Percentiles rank a stretch among this genome's conserved stretches.
Conservation (phyloP, 2,113 vertebrate species). For the Hippocampus comes region DNA sequence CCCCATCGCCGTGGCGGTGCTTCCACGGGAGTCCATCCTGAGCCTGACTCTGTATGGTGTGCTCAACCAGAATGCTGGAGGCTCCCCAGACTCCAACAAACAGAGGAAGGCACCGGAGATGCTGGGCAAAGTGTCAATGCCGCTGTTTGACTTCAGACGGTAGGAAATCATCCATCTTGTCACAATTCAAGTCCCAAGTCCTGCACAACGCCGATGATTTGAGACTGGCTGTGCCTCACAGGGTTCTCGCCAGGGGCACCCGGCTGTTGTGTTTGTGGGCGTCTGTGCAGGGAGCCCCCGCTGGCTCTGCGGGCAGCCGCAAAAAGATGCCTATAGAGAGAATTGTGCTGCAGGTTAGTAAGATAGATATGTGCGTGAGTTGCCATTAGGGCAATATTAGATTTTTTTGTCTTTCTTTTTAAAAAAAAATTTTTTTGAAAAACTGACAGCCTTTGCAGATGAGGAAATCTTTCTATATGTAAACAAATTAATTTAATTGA, state of each 20-base stretch:
- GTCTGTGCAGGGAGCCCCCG: conserved; percentile 65
- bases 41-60: conserved; percentile 87
- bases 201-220: neutral
- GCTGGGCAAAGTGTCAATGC: conserved; percentile 87
- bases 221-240: conserved; percentile 44
- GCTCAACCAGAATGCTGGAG: conserved; percentile 84
- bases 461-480: too few species aligned
- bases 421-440: too few species aligned
- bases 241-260: conserved; percentile 82
- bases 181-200: neutral
- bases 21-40: conserved; percentile 90
- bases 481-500: too few species aligned
- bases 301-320: conserved; percentile 61
- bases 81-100: conserved; percentile 93
- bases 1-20: conserved; percentile 88
- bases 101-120: conserved; percentile 89
- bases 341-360: conserved; percentile 82
- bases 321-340: conserved; percentile 78
- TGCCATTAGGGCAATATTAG: neutral
- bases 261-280: conserved; percentile 88
- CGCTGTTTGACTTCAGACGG: conserved; percentile 92
- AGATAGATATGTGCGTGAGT: neutral
- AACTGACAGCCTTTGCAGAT: too few species aligned
- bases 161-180: conserved; percentile 47
- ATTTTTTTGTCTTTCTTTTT: too few species aligned